phyloP scores from a whole-genome alignment of 2,888 invertebrate species.

The Dioctria rufipes region DNA sequence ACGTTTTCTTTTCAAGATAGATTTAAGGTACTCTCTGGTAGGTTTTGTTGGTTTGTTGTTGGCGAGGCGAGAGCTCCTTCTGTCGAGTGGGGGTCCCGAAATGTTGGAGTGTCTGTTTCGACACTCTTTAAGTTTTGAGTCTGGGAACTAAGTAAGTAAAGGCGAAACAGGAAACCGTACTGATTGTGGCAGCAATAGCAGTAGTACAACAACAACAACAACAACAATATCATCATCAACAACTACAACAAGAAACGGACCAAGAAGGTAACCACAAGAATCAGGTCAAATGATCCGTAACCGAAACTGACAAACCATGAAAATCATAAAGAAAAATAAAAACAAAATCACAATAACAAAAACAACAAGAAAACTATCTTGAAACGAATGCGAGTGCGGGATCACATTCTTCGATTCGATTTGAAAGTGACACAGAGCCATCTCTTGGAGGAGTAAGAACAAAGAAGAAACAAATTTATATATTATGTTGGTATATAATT shows the following conservation, averaged over 20 bases:
- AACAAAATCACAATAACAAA: constrained; percentile 14
- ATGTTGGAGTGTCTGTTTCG: constrained; percentile 34
- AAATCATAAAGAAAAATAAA: constrained; percentile 49
- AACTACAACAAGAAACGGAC: not conserved
- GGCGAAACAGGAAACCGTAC: constrained; percentile 51
- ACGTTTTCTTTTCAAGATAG: constrained; percentile 54
- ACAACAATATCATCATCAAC: no score
- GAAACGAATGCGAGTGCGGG: constrained; percentile 9
- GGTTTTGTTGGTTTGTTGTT: not conserved
- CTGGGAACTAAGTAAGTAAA: constrained; percentile 22
- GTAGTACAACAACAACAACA: no score
- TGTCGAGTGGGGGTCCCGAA: constrained; percentile 24
- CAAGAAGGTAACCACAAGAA: constrained; percentile 54
- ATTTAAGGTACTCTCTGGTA: constrained; percentile 23
- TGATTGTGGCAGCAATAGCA: constrained; percentile 12
- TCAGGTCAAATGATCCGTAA: constrained; percentile 59
- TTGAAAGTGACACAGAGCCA: constrained; percentile 45
- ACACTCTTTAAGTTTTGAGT: not conserved
- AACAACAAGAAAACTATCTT: not conserved
- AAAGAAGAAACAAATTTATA: constrained; percentile 19
- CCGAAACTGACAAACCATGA: constrained; percentile 59
- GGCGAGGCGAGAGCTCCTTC: constrained; percentile 6
- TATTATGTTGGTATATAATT: no score
- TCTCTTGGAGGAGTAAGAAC: not conserved
- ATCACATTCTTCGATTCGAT: constrained; percentile 44